Base-by-base conservation (phyloP, 2,113 vertebrate genomes). In the Calidris pugnax region DNA sequence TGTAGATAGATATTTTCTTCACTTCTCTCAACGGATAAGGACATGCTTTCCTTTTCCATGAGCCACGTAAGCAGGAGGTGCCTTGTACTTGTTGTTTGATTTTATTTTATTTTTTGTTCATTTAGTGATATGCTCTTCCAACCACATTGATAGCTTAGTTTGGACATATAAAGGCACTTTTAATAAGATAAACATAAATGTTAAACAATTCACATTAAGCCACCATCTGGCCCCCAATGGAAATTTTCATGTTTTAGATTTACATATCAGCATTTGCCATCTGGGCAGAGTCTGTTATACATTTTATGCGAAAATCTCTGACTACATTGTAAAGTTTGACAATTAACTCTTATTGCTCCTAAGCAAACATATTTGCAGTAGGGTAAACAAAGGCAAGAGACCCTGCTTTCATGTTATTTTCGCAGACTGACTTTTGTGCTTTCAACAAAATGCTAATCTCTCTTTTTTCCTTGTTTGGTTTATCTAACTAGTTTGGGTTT, bases 141-240 rank as follows among this genome's bases (percentile, higher is more conserved):
- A 78, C 94, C 83, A 96, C 88, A 94, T 6, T 76, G 67, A 95
- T 92, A 87, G 95, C 90, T 94, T 92, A 76, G 92, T 95, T 97
- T 96, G 92, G 80, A 96, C 95, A 97, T 95, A 97, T 94, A 96
- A 97, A 97, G 91, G 86, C 86, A 93, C 95, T 95, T 97, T 97
- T 97, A 97, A 96, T 97, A 98, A 97, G 96, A 97, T 95, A 96
- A 98, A 96, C 97, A 97, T 92, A 97, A 98, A 98, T 98, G 97
- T 97, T 98, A 95, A 95, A 97, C 97, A 98, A 97, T 97, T 97
- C 88, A 82, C 78, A 95, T 97, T 97, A 97, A 97, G 88, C 68
- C 57, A 81, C 97, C 98, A 98, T 98, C 97, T 98, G 97, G 94
- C 63, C 76, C 94, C 77, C 88, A 96, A 51, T 30, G 80, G 95